Conservation (phyloP, 53 echinoderm and acorn worm genomes). For the Patiria pectinifera region DNA sequence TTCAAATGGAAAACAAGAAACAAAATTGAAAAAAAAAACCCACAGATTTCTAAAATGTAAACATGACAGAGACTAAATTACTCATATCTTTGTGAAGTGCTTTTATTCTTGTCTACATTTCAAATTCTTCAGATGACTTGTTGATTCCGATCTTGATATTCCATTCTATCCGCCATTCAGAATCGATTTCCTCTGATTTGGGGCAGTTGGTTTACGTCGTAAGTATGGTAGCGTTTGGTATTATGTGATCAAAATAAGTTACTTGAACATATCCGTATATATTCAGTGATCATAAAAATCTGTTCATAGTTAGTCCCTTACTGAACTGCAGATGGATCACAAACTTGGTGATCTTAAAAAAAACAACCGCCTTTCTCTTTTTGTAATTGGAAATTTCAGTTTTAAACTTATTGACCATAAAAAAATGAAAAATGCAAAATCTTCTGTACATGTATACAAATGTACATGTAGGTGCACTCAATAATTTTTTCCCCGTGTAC, state of each 20-base stretch:
- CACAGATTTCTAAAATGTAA: not conserved
- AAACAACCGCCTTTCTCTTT: no score
- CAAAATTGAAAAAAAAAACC: not conserved
- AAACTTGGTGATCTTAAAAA: not conserved
- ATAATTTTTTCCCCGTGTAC: no score
- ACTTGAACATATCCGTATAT: no score
- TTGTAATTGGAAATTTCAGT: no score
- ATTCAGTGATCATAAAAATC: conserved; percentile 23
- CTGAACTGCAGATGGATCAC: not conserved
- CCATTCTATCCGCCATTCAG: conserved; percentile 48
- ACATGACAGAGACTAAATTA: not conserved
- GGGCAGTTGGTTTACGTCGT: conserved; percentile 51
- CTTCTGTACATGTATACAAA: no score
- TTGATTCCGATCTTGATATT: no score
- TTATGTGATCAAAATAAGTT: not conserved
- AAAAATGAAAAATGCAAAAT: no score
- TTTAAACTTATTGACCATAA: no score
- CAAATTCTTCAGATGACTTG: conserved; percentile 52
- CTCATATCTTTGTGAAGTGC: not conserved
- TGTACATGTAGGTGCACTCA: no score
- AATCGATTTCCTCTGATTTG: conserved; percentile 55
- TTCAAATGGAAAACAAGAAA: not conserved
- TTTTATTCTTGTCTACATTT: conserved; percentile 48
- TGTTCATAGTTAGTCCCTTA: conserved; percentile 32
- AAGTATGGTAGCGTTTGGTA: conserved; percentile 50